A percentile compares a stretch with the other conserved stretches of the same genome.
Evolutionary conservation across 2,113 vertebrate species (phyloP).

Genomic region (Notarius quadriscutis): DNA sequence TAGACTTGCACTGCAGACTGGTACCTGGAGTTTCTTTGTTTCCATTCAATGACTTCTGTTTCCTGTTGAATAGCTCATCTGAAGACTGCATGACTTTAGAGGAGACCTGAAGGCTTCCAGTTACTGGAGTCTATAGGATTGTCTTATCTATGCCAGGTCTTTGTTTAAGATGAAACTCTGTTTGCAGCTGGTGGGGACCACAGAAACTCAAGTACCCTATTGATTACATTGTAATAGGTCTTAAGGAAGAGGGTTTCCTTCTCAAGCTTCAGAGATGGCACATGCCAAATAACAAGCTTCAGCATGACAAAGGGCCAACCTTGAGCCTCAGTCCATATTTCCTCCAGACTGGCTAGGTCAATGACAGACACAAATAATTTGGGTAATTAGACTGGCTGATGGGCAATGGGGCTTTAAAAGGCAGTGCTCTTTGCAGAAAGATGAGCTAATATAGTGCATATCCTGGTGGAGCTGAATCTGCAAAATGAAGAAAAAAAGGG

Average conservation of each 20-base stretch:
- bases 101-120: slow-evolving; percentile 78
- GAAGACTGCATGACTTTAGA: slow-evolving; percentile 88
- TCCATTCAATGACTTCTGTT: slow-evolving; percentile 88
- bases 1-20: slow-evolving; percentile 75
- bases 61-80: slow-evolving; percentile 90
- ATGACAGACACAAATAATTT: slow-evolving; percentile 60
- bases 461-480: slow-evolving; percentile 64
- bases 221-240: slow-evolving; percentile 71
- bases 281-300: neutral
- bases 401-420: slow-evolving; percentile 54
- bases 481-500: slow-evolving; percentile 45
- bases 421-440: slow-evolving; percentile 61
- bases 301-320: slow-evolving; percentile 44
- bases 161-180: slow-evolving; percentile 82
- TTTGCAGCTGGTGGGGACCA: slow-evolving; percentile 61
- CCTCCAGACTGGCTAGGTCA: slow-evolving; percentile 54
- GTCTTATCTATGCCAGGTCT: slow-evolving; percentile 75
- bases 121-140: slow-evolving; percentile 73
- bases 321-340: slow-evolving; percentile 66
- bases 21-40: slow-evolving; percentile 82
- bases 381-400: slow-evolving; percentile 58
- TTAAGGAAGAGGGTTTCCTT: slow-evolving; percentile 50
- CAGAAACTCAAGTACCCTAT: slow-evolving; percentile 58
- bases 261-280: slow-evolving; percentile 43
- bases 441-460: slow-evolving; percentile 59